Base-by-base conservation (phyloP, 1,140 invertebrate genomes). In the Daktulosphaira vitifoliae region DNA sequence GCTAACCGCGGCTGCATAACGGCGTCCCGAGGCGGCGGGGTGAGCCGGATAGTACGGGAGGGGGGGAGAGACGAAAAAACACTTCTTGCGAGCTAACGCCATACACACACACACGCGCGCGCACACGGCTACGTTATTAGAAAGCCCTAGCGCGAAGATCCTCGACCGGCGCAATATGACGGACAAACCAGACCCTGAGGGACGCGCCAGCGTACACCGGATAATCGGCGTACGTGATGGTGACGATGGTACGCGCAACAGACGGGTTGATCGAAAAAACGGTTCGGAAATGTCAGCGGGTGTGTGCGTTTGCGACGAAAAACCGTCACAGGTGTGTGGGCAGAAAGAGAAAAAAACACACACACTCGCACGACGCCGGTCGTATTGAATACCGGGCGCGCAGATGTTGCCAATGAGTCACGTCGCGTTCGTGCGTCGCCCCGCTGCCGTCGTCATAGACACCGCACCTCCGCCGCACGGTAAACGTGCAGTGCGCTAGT, bases 371-470 rank as follows among this genome's bases (percentile, higher is more conserved):
- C 29, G 29, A 33, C 29, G 29, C 5, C 29, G 29, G 29, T 11
- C 29, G 11, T 5, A 6, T 6, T 33, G 29, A 33, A 33, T 33
- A 11, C 51, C 56, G 56, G 42, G 56, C 56, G 56, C 56, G 42
- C 56, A 62, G 56, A 62, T 62, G 56, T 62, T 62, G 56, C 56
- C 56, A 22, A 62, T 62, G 56, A 62, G 56, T 62, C 56, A 62
- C 54, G 26, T 26, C 38, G 39, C n/a, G 54, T 59, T 48, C 56
- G 56, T 48, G 42, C 56, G 56, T 62, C 42, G 16, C 56, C 37
- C 54, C 39, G 39, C 39, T 15, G 8, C 29, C 16, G 15, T 20
- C 13, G 5, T 1, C 37, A 20, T 37, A 13, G 4, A 11, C 16
- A 15, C 1, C 5, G 9, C 50, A 7, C n/a, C 23, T 11, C 26